These are phyloP conservation scores for Microctonus hyperodae DNA, from an alignment of 2,888 invertebrate species.

Conservation along the genomic window DNA sequence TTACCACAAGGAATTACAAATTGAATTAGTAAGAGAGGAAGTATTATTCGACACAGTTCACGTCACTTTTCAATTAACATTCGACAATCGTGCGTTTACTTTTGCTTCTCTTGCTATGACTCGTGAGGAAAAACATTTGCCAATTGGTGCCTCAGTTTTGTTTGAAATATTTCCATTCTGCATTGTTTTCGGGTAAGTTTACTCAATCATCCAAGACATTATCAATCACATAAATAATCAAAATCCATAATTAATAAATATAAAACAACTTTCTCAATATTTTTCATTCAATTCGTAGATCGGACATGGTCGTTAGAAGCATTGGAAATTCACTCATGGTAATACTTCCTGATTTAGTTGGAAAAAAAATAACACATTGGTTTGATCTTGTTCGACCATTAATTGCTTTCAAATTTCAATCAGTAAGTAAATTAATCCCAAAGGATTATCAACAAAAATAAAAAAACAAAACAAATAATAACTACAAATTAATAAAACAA, in stretches of 20 bases:
- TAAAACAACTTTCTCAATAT: slow-evolving; percentile 15
- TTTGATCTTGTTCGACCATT: slow-evolving; percentile 92
- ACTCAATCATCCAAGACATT: neutral
- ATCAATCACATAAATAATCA: neutral
- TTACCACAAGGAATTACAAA: slow-evolving; percentile 93
- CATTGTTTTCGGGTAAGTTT: slow-evolving; percentile 88
- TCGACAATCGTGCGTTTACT: slow-evolving; percentile 92
- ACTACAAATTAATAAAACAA: neutral
- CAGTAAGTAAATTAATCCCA: slow-evolving; percentile 70
- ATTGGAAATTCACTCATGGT: slow-evolving; percentile 92
- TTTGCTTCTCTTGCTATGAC: slow-evolving; percentile 85
- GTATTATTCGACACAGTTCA: slow-evolving; percentile 89
- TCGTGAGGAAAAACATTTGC: slow-evolving; percentile 86
- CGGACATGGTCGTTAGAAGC: slow-evolving; percentile 87
- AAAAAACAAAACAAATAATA: neutral
- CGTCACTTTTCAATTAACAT: slow-evolving; percentile 91
- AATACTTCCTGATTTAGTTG: slow-evolving; percentile 84
- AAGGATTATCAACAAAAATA: slow-evolving; percentile 18
- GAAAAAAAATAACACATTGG: slow-evolving; percentile 90
- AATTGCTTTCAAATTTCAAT: slow-evolving; percentile 93
- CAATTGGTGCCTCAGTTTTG: slow-evolving; percentile 86
- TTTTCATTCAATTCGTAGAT: slow-evolving; percentile 64
- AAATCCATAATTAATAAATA: neutral
- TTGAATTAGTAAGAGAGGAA: slow-evolving; percentile 88
- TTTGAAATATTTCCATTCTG: slow-evolving; percentile 99